Evolutionary conservation across 2,888 invertebrate species (phyloP), one percentile per base, ranked within the genome.

Genomic region (Mythimna vitellina): DNA sequence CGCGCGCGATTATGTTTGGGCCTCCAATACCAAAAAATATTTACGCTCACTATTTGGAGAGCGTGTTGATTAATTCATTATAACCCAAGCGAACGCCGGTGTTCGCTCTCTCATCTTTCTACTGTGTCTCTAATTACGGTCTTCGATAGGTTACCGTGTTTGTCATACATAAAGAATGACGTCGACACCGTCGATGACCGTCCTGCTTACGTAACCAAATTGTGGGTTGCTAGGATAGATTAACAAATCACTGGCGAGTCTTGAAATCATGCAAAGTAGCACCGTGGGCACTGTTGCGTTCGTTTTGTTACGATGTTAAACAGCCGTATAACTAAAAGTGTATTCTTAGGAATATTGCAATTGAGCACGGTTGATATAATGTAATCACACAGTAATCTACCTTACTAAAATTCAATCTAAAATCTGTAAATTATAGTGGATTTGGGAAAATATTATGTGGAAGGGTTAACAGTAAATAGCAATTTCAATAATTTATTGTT

Each of bases 1-100:
- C 82, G 78, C 75, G 65, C 61, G 76, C 73, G 80, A 82, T 84
- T 79, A 65, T 65, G 51, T 65, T 65, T 56, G 32, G 25, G 32
- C 38, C 25, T 22, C 29, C 17, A 51, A n/a, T 57, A 64, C n/a
- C 20, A 64, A 56, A 68, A 51, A 3, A 22, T 38, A 35, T 60
- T 53, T n/a, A 60, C 32, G 17, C 38, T 70, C 35, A 69, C 58
- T 60, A 38, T 38, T 66, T 20, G 38, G n/a, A 25, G n/a, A 46
- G n/a, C 20, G 53, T 70, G 61, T 14, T 75, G 63, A 70, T 70
- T 25, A 20, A 61, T n/a, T n/a, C n/a, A n/a, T n/a, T n/a, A n/a
- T n/a, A n/a, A n/a, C n/a, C n/a, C n/a, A n/a, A n/a, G n/a, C n/a
- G n/a, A n/a, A n/a, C n/a, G n/a, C n/a, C n/a, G n/a, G n/a, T n/a